phyloP scores from a whole-genome alignment of 2,113 vertebrate species.

The Herpetotheres cachinnans region DNA sequence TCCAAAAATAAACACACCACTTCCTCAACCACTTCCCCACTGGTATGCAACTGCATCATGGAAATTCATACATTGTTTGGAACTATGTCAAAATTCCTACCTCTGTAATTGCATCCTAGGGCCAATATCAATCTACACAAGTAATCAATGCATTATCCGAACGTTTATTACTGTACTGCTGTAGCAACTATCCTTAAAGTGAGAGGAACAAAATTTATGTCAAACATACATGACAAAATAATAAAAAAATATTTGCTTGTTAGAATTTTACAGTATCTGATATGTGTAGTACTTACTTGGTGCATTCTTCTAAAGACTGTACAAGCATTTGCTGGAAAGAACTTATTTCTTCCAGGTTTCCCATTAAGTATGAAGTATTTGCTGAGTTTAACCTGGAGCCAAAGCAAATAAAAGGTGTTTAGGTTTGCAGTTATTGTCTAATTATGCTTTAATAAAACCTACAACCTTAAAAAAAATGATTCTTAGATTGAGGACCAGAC shows the following conservation, averaged over 20 bases:
- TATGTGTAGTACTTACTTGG: constrained; percentile 84
- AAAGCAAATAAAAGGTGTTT: constrained; percentile 15
- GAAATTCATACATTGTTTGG: background rate
- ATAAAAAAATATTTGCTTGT: background rate
- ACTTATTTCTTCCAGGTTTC: constrained; percentile 96
- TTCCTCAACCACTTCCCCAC: background rate
- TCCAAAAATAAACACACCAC: background rate
- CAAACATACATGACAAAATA: background rate
- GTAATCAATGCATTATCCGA: background rate
- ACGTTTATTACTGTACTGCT: background rate
- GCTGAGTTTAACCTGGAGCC: constrained; percentile 80
- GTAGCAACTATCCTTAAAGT: background rate
- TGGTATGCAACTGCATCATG: background rate
- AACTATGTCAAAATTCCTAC: background rate
- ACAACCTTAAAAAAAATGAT: background rate
- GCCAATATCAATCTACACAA: background rate
- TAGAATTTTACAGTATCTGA: background rate
- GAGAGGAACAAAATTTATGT: background rate
- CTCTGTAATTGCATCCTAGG: background rate
- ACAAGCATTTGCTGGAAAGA: constrained; percentile 97
- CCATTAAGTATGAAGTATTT: constrained; percentile 86
- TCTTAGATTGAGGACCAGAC: background rate
- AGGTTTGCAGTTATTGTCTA: background rate
- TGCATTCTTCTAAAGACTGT: constrained; percentile 95
- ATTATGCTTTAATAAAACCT: background rate